phyloP scores from a whole-genome alignment of 35 echinoderm and acorn worm genomes.

The Heliocidaris erythrogramma region DNA sequence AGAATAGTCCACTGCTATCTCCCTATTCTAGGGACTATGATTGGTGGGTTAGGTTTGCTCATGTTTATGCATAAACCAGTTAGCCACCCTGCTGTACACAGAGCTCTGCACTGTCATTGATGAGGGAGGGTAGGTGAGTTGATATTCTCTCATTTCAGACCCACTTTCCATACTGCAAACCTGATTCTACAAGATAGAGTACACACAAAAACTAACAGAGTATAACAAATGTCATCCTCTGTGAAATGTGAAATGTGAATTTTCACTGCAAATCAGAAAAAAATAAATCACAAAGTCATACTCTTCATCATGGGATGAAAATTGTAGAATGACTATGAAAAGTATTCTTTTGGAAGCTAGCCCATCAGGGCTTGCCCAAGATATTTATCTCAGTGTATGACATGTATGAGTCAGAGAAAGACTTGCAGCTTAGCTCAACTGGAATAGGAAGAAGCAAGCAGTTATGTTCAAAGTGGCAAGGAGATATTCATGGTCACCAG shows the following conservation, averaged over 20 bases:
- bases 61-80: constrained; percentile 40
- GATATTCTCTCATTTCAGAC: not conserved
- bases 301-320: not conserved
- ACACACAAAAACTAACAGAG: not conserved
- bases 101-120: not conserved
- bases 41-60: constrained; percentile 3
- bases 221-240: not conserved
- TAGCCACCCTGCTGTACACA: not conserved
- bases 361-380: constrained; percentile 6
- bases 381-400: not conserved
- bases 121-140: not conserved
- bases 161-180: not conserved
- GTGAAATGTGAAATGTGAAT: not conserved
- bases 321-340: not conserved
- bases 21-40: not conserved
- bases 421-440: not conserved
- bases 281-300: not conserved
- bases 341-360: not conserved
- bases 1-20: constrained; percentile 25
- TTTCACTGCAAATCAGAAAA: not conserved
- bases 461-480: not conserved
- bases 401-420: not conserved
- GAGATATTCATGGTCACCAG: not conserved
- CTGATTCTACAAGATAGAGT: not conserved
- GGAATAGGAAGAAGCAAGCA: not conserved